These are phyloP conservation scores for Plagodis pulveraria DNA, from an alignment of 2,888 invertebrate genomes.

Conservation along the genomic window DNA sequence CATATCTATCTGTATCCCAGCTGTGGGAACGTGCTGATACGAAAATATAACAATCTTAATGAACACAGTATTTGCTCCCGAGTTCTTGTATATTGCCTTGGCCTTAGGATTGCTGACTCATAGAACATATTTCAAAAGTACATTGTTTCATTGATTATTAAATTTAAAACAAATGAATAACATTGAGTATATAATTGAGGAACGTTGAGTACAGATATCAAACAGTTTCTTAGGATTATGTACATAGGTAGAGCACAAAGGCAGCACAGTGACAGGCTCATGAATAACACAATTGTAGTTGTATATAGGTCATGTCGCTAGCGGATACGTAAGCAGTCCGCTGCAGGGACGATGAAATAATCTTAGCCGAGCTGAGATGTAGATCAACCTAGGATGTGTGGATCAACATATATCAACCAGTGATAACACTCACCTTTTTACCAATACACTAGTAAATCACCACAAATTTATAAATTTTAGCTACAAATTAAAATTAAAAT, in stretches of 20 bases:
- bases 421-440: no score
- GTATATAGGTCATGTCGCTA: constrained; percentile 71
- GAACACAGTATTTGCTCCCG: no score
- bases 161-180: background rate
- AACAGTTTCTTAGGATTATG: constrained; percentile 15
- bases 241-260: constrained; percentile 38
- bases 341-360: constrained; percentile 51
- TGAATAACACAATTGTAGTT: constrained; percentile 72
- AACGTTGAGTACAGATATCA: background rate
- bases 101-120: no score
- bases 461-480: no score
- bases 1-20: no score
- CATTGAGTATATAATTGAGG: background rate
- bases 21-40: no score
- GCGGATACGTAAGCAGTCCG: constrained; percentile 61
- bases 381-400: constrained; percentile 51
- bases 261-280: constrained; percentile 55
- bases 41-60: no score
- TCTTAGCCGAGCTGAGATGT: constrained; percentile 46
- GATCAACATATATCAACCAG: no score
- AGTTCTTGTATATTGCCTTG: no score
- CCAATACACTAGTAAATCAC: no score
- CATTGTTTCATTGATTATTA: background rate
- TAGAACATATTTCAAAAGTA: no score
- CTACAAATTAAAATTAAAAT: no score